A percentile compares a stretch with the other conserved stretches of the same genome.
Conservation (phyloP, 2,888 invertebrate genomes). For the Palloptera scutellata region DNA sequence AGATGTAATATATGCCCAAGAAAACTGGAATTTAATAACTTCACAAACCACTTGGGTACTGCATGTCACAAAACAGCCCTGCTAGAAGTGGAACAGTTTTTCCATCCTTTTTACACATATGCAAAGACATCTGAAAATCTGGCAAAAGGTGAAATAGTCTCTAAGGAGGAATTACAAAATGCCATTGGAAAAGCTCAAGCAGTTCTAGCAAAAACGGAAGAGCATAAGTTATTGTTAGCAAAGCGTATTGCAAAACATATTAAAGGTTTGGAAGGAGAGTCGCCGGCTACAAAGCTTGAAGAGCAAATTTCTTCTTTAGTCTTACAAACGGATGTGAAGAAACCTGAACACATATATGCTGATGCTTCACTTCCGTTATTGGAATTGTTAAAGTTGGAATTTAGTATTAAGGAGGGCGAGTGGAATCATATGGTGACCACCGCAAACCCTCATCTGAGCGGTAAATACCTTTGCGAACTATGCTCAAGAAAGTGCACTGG, state of each 20-base stretch:
- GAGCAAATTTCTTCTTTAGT: slow-evolving; percentile 12
- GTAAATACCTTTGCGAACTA: slow-evolving; percentile 33
- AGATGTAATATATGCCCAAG: slow-evolving; percentile 31
- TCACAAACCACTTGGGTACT: slow-evolving; percentile 32
- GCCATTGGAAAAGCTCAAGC: slow-evolving; percentile 27
- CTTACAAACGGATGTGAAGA: slow-evolving; percentile 20
- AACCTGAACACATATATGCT: slow-evolving; percentile 32
- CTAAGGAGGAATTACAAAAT: slow-evolving; percentile 17
- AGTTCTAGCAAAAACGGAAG: slow-evolving; percentile 13
- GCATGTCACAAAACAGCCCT: slow-evolving; percentile 26
- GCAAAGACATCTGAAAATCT: slow-evolving; percentile 27
- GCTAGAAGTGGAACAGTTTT: slow-evolving; percentile 36
- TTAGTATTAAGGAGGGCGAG: slow-evolving; percentile 24
- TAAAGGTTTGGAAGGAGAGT: background rate
- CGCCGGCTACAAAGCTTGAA: background rate
- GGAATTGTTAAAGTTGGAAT: slow-evolving; percentile 33
- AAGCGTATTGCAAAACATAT: slow-evolving; percentile 22
- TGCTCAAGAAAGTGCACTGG: slow-evolving; percentile 33
- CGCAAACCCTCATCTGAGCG: slow-evolving; percentile 17
- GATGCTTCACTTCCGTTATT: slow-evolving; percentile 31
- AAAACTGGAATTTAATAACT: slow-evolving; percentile 23
- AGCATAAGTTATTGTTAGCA: slow-evolving; percentile 7
- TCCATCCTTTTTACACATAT: slow-evolving; percentile 42
- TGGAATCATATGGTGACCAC: slow-evolving; percentile 30
- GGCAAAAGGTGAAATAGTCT: slow-evolving; percentile 24